These are phyloP conservation scores for Drosophila prolongata DNA, from an alignment of 2,888 invertebrate genomes.

Conservation along the genomic window DNA sequence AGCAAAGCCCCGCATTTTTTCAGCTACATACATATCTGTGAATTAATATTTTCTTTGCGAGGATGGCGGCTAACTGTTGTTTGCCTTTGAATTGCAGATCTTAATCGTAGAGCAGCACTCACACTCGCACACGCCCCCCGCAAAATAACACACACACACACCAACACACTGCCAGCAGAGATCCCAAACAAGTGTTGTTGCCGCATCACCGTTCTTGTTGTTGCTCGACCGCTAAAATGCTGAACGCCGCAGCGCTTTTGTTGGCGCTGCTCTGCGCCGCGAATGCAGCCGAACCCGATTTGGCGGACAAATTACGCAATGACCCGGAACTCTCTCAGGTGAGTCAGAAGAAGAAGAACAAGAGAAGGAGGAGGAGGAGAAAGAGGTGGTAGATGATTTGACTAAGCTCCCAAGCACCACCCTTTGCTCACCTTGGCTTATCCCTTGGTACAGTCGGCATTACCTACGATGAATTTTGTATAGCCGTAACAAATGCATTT, in stretches of 20 bases:
- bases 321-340: slow-evolving; percentile 90
- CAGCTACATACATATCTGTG: slow-evolving; percentile 7
- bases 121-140: slow-evolving; percentile 42
- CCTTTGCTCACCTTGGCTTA: not conserved
- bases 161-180: slow-evolving; percentile 58
- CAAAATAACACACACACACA: slow-evolving; percentile 43
- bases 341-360: slow-evolving; percentile 66
- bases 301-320: slow-evolving; percentile 87
- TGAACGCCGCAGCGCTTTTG: slow-evolving; percentile 57
- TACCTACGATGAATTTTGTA: not conserved
- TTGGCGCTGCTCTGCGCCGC: slow-evolving; percentile 53
- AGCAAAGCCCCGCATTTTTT: not conserved
- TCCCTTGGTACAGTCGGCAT: slow-evolving; percentile 1
- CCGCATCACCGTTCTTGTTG: slow-evolving; percentile 26
- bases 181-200: slow-evolving; percentile 59
- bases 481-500: too few species aligned
- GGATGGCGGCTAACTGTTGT: slow-evolving; percentile 15
- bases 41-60: slow-evolving; percentile 26
- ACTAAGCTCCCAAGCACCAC: not conserved
- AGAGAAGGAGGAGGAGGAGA: slow-evolving; percentile 9
- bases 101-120: slow-evolving; percentile 46
- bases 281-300: slow-evolving; percentile 54
- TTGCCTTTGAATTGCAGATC: slow-evolving; percentile 67
- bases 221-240: slow-evolving; percentile 29
- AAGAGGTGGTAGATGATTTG: slow-evolving; percentile 11